Base-by-base conservation (phyloP, 2,113 vertebrate species). In the Camelus bactrianus region DNA sequence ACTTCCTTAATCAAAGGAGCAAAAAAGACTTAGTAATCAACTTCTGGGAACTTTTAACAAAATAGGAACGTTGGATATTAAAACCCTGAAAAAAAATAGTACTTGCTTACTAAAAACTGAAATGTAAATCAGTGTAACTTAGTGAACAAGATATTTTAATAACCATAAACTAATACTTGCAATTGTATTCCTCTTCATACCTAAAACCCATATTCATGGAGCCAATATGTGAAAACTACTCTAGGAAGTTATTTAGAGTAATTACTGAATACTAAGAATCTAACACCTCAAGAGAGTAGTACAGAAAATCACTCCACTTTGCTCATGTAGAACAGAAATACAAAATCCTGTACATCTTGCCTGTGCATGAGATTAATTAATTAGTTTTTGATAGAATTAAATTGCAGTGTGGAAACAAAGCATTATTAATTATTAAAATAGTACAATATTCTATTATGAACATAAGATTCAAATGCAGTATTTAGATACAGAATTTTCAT, bases 231-330 rank as follows among this genome's bases (percentile, higher is more conserved):
- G 15, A 94, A 67, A 67, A 80, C 76, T 72, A 80, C 26, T 5
- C 32, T 30, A 76, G 20, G 24, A 72, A 76, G 12, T 80, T 82
- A 93, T 67, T 76, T 94, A 96, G 4, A 15, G 15, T 83, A 96
- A 32, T 84, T 5, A 52, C 0, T 70, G 30, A 75, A 75, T 35
- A 75, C 52, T 58, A 70, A 24, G 10, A 96, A 38, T 9, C 38
- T 35, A 91, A 73, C 16, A 87, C 5, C 12, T 28, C 38, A 95
- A 80, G 4, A 84, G 0, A 87, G 46, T 65, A 94, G 11, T 50
- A 94, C 1, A 14, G 9, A 62, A 95, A 75, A 20, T n/a, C 8
- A 82, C 79, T 64, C 5, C 26, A 93, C 52, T 82, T 96, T 85
- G 19, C 28, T 76, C 24, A 42, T 42, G 8, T 67, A 94, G 20